These are phyloP conservation scores for Calliphora vicina DNA, from an alignment of 1,140 invertebrate species.

Conservation along the genomic window DNA sequence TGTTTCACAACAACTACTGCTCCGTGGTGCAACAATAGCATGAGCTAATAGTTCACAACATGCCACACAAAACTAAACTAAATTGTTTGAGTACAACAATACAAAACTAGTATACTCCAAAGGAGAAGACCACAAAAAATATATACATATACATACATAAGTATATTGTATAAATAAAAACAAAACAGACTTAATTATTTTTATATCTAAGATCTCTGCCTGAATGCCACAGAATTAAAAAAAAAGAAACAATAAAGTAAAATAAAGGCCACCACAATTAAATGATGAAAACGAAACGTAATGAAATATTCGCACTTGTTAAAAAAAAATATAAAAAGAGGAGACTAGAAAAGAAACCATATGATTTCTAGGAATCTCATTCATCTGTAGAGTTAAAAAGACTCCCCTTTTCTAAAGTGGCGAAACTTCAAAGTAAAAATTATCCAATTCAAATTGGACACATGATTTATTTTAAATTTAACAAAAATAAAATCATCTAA, in stretches of 20 bases:
- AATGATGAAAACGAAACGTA: background rate
- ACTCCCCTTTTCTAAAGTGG: background rate
- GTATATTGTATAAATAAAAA: background rate
- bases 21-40: background rate
- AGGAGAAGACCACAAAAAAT: background rate
- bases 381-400: background rate
- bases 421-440: background rate
- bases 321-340: background rate
- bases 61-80: constrained; percentile 6
- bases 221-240: background rate
- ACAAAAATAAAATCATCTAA: background rate
- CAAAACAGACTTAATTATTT: background rate
- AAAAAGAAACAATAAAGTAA: background rate
- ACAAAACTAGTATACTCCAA: no score
- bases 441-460: background rate
- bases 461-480: background rate
- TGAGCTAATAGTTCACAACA: constrained; percentile 8
- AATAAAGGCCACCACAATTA: background rate
- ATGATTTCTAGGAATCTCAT: background rate
- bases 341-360: background rate
- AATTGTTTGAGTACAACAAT: background rate
- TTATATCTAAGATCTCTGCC: background rate
- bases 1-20: constrained; percentile 19
- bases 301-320: background rate
- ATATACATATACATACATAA: no score